Evolutionary conservation across 2,797 vertebrate genomes (phyloP).

Genomic region (Channallabes apus): DNA sequence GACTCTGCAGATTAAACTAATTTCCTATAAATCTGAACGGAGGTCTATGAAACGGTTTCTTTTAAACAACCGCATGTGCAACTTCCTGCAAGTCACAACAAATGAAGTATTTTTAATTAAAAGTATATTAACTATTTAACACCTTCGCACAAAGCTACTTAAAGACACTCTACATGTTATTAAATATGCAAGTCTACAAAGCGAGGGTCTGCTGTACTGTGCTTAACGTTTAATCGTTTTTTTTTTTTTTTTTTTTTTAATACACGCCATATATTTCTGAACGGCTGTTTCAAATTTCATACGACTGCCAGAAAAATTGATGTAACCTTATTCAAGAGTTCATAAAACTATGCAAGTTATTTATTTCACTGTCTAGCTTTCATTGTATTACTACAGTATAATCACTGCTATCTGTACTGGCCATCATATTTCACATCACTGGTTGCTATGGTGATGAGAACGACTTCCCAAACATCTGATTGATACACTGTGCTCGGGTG

Average conservation of each 20-base stretch:
- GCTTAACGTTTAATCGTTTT: neutral
- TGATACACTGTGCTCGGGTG: neutral
- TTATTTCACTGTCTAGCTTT: neutral
- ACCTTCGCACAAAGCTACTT: conserved; percentile 3
- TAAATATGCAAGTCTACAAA: neutral
- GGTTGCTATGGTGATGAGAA: conserved; percentile 22
- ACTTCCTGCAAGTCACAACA: neutral
- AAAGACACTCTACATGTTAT: neutral
- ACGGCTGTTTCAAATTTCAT: neutral
- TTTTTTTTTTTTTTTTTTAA: too few species aligned
- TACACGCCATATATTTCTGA: neutral
- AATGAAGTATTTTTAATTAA: neutral
- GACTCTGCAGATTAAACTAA: neutral
- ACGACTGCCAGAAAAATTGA: neutral
- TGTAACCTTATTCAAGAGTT: neutral
- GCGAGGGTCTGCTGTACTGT: neutral
- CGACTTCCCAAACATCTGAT: neutral
- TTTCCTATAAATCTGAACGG: conserved; percentile 4
- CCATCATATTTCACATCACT: neutral
- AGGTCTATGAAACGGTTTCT: neutral
- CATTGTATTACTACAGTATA: conserved; percentile 7
- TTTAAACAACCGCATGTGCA: neutral
- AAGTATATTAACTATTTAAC: neutral
- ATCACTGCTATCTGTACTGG: neutral
- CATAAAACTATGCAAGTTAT: neutral